Percentiles rank a stretch among this genome's conserved stretches.
Evolutionary conservation across 2,113 vertebrate species (phyloP).

Genomic region (Origma solitaria): DNA sequence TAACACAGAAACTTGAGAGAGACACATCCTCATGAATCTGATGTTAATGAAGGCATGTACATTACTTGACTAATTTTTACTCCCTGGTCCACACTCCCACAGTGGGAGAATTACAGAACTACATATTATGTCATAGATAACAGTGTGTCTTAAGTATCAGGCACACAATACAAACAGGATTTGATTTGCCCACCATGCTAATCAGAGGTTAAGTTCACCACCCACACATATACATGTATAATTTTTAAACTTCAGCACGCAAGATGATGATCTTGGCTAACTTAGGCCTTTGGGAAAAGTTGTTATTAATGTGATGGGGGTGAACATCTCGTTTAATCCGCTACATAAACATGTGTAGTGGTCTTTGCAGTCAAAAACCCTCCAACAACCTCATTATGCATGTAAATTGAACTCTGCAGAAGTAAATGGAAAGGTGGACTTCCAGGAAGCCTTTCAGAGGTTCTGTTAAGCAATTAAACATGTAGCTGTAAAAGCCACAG

Average conservation of each 20-base stretch:
- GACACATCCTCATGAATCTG: not conserved
- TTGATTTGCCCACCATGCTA: not conserved
- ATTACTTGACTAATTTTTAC: not conserved
- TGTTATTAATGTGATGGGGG: fast-evolving
- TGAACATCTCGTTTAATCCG: not conserved
- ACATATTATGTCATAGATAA: not conserved
- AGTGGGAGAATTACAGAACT: not conserved
- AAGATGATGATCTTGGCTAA: not conserved
- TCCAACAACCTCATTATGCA: not conserved
- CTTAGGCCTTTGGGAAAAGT: not conserved
- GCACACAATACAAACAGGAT: not conserved
- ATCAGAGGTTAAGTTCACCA: not conserved
- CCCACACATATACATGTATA: fast-evolving
- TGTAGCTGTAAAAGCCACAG: not conserved
- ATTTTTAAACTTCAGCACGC: not conserved
- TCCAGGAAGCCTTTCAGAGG: not conserved
- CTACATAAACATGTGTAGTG: not conserved
- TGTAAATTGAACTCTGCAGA: not conserved
- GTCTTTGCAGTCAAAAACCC: not conserved
- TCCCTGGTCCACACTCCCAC: not conserved
- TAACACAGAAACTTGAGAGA: not conserved
- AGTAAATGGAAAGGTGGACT: not conserved
- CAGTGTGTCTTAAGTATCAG: not conserved
- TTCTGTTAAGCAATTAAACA: not conserved
- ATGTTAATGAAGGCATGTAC: not conserved